A percentile compares a stretch with the other conserved stretches of the same genome.
Evolutionary conservation across 1,140 invertebrate species (phyloP).

Genomic region (Druon quercuslanigerum): DNA sequence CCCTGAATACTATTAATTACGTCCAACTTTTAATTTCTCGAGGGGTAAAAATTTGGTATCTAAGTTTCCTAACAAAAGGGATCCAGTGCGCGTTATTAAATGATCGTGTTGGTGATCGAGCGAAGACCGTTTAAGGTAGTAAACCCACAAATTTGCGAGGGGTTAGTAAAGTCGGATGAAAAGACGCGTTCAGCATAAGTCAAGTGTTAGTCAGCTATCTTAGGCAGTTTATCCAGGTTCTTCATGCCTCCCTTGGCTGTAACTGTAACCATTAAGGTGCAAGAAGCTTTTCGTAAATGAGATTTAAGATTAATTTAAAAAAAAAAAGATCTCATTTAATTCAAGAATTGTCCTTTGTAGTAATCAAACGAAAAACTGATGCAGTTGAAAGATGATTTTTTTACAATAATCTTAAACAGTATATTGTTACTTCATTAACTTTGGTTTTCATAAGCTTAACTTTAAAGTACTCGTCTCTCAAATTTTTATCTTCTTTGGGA

Average conservation of each 20-base stretch:
- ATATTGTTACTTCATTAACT: neutral
- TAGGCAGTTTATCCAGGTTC: constrained; percentile 23
- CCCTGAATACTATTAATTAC: neutral
- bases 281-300: constrained; percentile 5
- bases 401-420: no score
- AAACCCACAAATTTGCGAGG: constrained; percentile 26
- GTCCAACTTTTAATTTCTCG: constrained; percentile 17
- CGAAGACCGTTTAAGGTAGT: constrained; percentile 9
- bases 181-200: constrained; percentile 11
- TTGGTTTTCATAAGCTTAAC: constrained; percentile 12
- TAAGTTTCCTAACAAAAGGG: constrained; percentile 17
- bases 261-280: constrained; percentile 23
- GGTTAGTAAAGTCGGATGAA: constrained; percentile 25
- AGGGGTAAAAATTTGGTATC: constrained; percentile 6
- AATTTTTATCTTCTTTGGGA: neutral
- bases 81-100: constrained; percentile 8
- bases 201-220: constrained; percentile 8
- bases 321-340: neutral
- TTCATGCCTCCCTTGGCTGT: neutral
- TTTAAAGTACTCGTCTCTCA: neutral
- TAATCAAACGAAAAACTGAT: no score
- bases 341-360: neutral
- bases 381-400: no score
- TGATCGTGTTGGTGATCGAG: neutral
- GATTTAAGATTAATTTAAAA: constrained; percentile 20